Percentiles rank a stretch among this genome's conserved stretches.
Conservation (phyloP, 2,888 invertebrate genomes). For the Meliscaeva auricollis region DNA sequence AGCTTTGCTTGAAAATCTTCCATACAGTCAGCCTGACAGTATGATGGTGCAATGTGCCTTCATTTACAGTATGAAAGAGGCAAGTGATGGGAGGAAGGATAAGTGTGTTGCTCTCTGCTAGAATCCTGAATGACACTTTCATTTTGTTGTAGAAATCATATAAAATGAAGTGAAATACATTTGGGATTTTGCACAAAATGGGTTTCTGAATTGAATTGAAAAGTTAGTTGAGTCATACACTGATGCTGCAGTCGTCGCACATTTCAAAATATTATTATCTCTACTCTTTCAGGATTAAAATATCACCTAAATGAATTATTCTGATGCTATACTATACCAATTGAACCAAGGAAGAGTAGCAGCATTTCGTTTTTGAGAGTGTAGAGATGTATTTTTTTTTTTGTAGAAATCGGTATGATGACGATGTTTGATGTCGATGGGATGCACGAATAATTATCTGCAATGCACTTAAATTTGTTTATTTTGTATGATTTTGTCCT, state of each 20-base stretch:
- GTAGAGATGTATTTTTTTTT: no score
- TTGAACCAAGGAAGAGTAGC: neutral
- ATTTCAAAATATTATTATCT: slow-evolving; percentile 35
- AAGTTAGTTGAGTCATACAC: slow-evolving; percentile 11
- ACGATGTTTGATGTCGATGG: neutral
- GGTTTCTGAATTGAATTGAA: slow-evolving; percentile 29
- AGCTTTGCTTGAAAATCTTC: neutral
- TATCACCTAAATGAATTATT: neutral
- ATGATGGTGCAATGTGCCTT: no score
- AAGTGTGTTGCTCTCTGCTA: neutral
- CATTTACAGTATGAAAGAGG: neutral
- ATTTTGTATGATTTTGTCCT: neutral
- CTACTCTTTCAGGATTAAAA: slow-evolving; percentile 9
- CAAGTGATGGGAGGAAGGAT: neutral
- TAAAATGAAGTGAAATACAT: slow-evolving; percentile 48
- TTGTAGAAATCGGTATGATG: slow-evolving; percentile 19
- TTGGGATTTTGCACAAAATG: slow-evolving; percentile 28
- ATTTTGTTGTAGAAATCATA: slow-evolving; percentile 42
- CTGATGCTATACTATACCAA: no score
- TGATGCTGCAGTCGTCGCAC: neutral
- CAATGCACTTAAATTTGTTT: neutral
- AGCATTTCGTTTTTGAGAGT: no score
- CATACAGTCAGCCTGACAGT: no score
- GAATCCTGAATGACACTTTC: slow-evolving; percentile 59
- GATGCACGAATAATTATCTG: neutral